Evolutionary conservation across 2,113 vertebrate species (phyloP).

Genomic region (Phodopus roborovskii): DNA sequence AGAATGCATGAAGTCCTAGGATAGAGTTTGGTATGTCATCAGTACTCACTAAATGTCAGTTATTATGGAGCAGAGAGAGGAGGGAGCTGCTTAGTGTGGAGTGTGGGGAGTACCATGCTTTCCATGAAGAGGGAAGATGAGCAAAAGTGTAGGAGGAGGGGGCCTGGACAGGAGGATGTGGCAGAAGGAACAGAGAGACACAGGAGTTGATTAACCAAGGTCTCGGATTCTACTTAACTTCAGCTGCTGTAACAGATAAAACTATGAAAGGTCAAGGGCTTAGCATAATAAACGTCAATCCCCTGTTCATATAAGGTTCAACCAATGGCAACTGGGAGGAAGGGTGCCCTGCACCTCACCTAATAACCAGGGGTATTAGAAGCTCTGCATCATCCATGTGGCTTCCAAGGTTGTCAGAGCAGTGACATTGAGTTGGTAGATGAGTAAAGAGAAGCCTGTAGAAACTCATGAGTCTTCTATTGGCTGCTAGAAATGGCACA

Average conservation of each 20-base stretch:
- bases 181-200: background rate
- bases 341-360: background rate
- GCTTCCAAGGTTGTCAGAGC: background rate
- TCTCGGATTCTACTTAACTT: constrained; percentile 10
- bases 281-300: background rate
- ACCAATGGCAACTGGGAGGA: background rate
- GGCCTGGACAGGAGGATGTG: background rate
- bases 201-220: background rate
- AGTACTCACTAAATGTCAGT: background rate
- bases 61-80: background rate
- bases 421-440: background rate
- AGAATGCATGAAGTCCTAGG: background rate
- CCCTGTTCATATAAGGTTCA: constrained; percentile 24
- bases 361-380: background rate
- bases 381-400: background rate
- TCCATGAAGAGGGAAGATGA: background rate
- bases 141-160: background rate
- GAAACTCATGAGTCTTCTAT: background rate
- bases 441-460: background rate
- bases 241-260: constrained; percentile 7
- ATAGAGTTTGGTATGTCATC: background rate
- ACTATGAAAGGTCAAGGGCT: constrained; percentile 23
- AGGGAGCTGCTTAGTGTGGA: background rate
- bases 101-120: background rate
- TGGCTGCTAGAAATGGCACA: background rate